These are phyloP conservation scores for Hydrozoanthus tunicans DNA, from an alignment of 64 coral and sea anemone genomes.

Conservation along the genomic window DNA sequence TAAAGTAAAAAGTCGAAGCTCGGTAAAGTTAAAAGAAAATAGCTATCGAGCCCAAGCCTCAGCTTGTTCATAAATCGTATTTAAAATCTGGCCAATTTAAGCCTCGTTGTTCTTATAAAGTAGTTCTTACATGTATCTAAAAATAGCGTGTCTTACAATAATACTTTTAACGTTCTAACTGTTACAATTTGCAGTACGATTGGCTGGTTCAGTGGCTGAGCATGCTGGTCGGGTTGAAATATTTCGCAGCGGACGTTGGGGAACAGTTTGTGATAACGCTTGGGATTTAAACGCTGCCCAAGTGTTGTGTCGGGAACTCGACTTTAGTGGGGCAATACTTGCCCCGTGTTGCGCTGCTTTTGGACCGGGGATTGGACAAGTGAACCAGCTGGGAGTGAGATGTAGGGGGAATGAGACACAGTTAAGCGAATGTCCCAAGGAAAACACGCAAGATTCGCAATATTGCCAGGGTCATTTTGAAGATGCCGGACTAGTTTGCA, in stretches of 20 bases:
- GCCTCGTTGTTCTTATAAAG: too few relatives aligned
- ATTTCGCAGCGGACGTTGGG: slow-evolving; percentile 8
- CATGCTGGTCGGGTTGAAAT: slow-evolving; percentile 36
- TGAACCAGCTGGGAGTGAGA: slow-evolving; percentile 19
- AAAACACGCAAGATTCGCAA: neutral
- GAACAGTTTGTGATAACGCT: slow-evolving; percentile 23
- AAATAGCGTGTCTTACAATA: too few relatives aligned
- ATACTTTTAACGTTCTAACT: too few relatives aligned
- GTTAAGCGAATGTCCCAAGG: neutral
- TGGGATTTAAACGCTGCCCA: slow-evolving; percentile 28
- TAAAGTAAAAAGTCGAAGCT: too few relatives aligned
- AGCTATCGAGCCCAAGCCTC: too few relatives aligned
- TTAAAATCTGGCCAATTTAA: too few relatives aligned
- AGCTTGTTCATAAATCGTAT: too few relatives aligned
- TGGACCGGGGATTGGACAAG: neutral
- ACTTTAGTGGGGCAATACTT: neutral
- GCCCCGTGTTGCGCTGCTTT: slow-evolving; percentile 18
- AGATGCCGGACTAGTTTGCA: slow-evolving; percentile 30
- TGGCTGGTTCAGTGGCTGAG: neutral
- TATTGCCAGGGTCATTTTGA: slow-evolving; percentile 14
- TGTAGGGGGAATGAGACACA: slow-evolving; percentile 8
- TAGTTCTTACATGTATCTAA: too few relatives aligned
- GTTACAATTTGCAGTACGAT: neutral
- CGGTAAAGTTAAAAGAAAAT: too few relatives aligned
- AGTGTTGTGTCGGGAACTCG: slow-evolving; percentile 5